These are phyloP conservation scores for Galeruca laticollis DNA, from an alignment of 2,888 invertebrate species.

Conservation along the genomic window DNA sequence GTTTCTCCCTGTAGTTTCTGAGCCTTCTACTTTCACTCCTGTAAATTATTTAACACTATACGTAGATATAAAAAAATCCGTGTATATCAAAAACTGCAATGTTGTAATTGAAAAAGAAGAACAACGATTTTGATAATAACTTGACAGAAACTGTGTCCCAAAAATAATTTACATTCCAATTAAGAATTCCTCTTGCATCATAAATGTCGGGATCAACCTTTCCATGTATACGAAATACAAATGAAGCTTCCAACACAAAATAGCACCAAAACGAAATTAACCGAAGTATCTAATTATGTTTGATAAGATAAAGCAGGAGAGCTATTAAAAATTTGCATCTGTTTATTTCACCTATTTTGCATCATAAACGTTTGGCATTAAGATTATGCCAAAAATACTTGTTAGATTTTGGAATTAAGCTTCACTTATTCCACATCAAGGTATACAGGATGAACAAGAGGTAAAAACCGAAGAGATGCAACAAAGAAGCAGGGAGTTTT, in stretches of 20 bases:
- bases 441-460: too few relatives aligned
- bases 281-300: conserved; percentile 26
- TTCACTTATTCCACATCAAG: not conserved
- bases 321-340: conserved; percentile 31
- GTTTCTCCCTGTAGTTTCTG: too few relatives aligned
- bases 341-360: conserved; percentile 15
- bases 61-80: too few relatives aligned
- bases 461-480: too few relatives aligned
- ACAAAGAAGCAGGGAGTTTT: too few relatives aligned
- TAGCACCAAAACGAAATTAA: conserved; percentile 29
- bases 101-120: not conserved
- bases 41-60: too few relatives aligned
- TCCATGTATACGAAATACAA: conserved; percentile 27
- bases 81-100: too few relatives aligned
- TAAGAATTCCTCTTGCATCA: conserved; percentile 24
- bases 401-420: not conserved
- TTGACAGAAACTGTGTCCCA: conserved; percentile 12
- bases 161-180: conserved; percentile 32
- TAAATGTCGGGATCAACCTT: conserved; percentile 14
- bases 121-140: conserved; percentile 14
- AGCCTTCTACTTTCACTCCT: too few relatives aligned
- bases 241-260: conserved; percentile 29
- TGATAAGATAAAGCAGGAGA: conserved; percentile 24
- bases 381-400: not conserved
- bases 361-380: not conserved